These are phyloP conservation scores for Polyommatus iphigenia DNA, from an alignment of 2,888 invertebrate genomes.

Conservation along the genomic window DNA sequence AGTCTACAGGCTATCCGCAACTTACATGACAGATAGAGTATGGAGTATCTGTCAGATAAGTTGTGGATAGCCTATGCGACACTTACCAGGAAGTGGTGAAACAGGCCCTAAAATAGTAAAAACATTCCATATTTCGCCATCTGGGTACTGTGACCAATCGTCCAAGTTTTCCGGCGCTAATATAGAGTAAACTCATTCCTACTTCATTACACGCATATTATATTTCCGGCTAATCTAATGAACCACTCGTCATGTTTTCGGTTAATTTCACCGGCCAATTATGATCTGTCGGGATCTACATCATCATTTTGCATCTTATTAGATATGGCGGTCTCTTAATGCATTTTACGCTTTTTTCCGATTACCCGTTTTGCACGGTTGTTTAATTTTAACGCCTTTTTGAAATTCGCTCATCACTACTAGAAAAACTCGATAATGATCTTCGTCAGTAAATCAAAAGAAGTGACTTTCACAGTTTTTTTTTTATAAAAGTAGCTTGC, in stretches of 20 bases:
- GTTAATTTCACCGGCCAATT: slow-evolving; percentile 25
- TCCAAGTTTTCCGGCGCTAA: slow-evolving; percentile 36
- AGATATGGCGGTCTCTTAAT: slow-evolving; percentile 19
- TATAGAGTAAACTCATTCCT: slow-evolving; percentile 45
- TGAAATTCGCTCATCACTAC: slow-evolving; percentile 5
- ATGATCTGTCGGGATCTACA: slow-evolving; percentile 27
- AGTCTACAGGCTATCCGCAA: too few relatives aligned
- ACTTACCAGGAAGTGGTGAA: too few relatives aligned
- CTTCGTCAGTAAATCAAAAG: slow-evolving; percentile 18
- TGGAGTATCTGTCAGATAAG: too few relatives aligned
- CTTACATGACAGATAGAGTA: too few relatives aligned
- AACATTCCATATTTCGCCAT: background rate
- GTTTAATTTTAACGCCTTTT: slow-evolving; percentile 26
- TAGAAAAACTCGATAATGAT: slow-evolving; percentile 2
- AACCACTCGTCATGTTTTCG: slow-evolving; percentile 25
- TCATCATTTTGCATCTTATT: slow-evolving; percentile 31
- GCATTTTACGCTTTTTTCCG: slow-evolving; percentile 29
- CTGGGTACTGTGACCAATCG: slow-evolving; percentile 33
- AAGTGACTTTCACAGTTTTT: slow-evolving; percentile 1
- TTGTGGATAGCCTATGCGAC: too few relatives aligned
- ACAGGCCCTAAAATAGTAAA: background rate
- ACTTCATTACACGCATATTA: slow-evolving; percentile 44
- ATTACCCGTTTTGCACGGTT: slow-evolving; percentile 27
- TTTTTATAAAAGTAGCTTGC: background rate
- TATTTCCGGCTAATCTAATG: slow-evolving; percentile 33